These are phyloP conservation scores for Callithrix jacchus DNA, from an alignment of 2,113 vertebrate genomes.

Conservation along the genomic window DNA sequence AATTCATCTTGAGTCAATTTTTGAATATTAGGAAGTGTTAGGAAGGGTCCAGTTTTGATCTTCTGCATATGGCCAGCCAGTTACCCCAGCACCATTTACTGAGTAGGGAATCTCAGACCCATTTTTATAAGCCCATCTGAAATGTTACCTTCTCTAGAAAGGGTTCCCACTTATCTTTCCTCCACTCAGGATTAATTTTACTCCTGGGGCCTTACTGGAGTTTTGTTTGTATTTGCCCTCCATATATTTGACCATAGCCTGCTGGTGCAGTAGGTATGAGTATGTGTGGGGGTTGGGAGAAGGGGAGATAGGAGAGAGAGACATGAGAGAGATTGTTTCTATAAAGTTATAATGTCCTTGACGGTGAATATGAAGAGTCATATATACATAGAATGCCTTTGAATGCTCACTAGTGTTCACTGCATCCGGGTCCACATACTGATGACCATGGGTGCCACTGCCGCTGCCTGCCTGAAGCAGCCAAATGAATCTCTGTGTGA, in stretches of 20 bases:
- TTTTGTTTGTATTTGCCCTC: neutral
- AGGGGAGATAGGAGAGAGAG: too few species aligned
- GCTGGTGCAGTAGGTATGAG: neutral
- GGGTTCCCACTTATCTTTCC: neutral
- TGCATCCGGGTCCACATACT: constrained; percentile 51
- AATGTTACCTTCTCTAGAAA: constrained; percentile 1
- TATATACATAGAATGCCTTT: neutral
- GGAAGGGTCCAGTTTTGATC: too few species aligned
- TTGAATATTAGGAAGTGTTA: too few species aligned
- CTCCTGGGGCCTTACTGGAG: neutral
- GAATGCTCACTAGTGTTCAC: constrained; percentile 69
- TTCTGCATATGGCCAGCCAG: too few species aligned
- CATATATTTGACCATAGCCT: neutral
- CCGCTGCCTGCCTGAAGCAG: constrained; percentile 40
- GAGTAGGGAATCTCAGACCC: neutral
- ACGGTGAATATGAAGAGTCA: constrained; percentile 1
- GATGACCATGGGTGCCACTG: constrained; percentile 41
- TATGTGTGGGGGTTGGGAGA: too few species aligned
- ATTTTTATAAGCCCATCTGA: neutral
- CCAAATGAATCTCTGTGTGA: constrained; percentile 70
- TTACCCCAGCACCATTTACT: too few species aligned
- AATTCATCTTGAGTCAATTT: too few species aligned
- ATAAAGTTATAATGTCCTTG: constrained; percentile 25
- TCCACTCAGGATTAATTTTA: neutral
- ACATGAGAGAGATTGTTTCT: neutral